Conservation (phyloP, 1,140 invertebrate genomes). For the Ridgeia piscesae region DNA sequence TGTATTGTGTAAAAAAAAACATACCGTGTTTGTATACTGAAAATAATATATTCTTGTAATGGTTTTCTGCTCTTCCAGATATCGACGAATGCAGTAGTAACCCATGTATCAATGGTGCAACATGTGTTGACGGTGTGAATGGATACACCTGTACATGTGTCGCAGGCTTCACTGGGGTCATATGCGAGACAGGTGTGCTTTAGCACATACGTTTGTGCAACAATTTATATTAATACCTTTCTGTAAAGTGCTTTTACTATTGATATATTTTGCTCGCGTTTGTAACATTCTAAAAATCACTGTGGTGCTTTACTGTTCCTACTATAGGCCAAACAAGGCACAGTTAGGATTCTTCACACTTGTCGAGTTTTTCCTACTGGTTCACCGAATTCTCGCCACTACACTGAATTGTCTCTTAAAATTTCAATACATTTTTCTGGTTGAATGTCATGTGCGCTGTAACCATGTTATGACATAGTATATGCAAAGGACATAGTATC, state of each 20-base stretch:
- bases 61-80: background rate
- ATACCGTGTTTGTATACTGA: background rate
- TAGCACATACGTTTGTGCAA: background rate
- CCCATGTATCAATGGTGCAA: constrained; percentile 32
- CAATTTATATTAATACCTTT: background rate
- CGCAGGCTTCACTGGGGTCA: constrained; percentile 18
- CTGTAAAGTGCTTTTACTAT: constrained; percentile 12
- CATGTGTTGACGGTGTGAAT: constrained; percentile 22
- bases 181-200: constrained; percentile 19
- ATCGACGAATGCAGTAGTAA: constrained; percentile 16
- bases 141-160: constrained; percentile 26
- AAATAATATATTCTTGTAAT: background rate
- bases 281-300: background rate
- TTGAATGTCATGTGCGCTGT: background rate
- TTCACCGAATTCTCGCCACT: too few species aligned
- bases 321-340: background rate
- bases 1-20: background rate
- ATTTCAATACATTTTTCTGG: background rate
- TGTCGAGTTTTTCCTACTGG: too few species aligned
- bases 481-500: background rate
- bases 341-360: background rate
- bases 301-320: background rate
- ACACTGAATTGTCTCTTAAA: background rate
- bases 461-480: background rate
- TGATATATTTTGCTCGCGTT: background rate